Evolutionary conservation across 2,113 vertebrate genomes (phyloP).

Genomic region (Ornithorhynchus anatinus): DNA sequence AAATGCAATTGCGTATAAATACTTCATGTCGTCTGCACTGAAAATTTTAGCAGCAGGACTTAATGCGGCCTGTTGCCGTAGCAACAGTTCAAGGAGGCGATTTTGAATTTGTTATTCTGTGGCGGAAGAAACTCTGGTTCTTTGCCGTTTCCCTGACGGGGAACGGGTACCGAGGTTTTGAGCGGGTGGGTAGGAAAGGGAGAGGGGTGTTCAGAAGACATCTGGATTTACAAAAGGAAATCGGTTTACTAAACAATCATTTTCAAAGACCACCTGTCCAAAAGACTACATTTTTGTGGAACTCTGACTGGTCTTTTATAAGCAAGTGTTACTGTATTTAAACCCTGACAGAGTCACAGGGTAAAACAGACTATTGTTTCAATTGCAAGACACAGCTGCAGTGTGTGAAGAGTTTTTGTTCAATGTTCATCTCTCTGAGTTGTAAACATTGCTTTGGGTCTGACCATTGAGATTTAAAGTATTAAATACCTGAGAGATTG

Average conservation of each 20-base stretch:
- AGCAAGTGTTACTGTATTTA: no score
- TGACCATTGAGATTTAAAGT: not conserved
- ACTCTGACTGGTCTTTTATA: no score
- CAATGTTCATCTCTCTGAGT: not conserved
- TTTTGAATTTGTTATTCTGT: slow-evolving; percentile 21
- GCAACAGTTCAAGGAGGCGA: slow-evolving; percentile 41
- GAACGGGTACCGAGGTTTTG: not conserved
- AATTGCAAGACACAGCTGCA: no score
- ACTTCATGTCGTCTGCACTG: slow-evolving; percentile 39
- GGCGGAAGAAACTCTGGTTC: not conserved
- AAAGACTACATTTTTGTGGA: no score
- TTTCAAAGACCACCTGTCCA: no score
- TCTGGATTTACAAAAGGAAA: no score
- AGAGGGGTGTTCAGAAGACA: no score
- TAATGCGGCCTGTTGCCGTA: slow-evolving; percentile 32
- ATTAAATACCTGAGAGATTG: not conserved
- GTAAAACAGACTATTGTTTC: no score
- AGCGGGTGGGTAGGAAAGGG: no score
- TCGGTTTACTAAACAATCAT: no score
- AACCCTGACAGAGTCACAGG: no score
- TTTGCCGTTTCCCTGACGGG: not conserved
- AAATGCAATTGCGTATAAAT: slow-evolving; percentile 40
- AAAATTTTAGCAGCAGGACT: slow-evolving; percentile 27
- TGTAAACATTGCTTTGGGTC: not conserved
- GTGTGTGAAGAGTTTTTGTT: no score